Evolutionary conservation across 2,797 vertebrate species (phyloP), one percentile per base, ranked within the genome.

Genomic region (Sphenodon punctatus): DNA sequence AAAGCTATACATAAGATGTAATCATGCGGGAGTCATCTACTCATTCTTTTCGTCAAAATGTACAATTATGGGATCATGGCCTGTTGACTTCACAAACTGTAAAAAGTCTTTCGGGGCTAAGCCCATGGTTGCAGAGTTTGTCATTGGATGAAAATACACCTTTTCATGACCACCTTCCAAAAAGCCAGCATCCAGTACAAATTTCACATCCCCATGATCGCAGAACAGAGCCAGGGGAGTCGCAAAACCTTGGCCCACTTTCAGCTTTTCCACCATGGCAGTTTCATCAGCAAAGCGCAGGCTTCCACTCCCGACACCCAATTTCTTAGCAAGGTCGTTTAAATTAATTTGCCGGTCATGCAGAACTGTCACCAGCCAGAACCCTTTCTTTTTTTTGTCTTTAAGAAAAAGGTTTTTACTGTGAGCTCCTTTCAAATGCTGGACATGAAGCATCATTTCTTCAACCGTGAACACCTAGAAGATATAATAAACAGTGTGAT

Each of bases 351-450:
- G 96, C 60, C 96, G 95, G 87, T 99, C 92, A 32, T 99, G 97
- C 74, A 97, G 96, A 25, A 95, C 95, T 0, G 95, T 97, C 88
- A 99, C 97, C 86, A 99, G 92, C 97, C 97, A 99, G 71, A 98
- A 96, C 5, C 89, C 67, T 89, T 98, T 99, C 94, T 98, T 98
- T 96, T 97, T 99, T 91, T 99, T 99, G 95, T 99, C 98, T 71
- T 97, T 99, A 48, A 99, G 93, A 85, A 99, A 99, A 17, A 99
- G 96, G 89, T 99, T 99, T 93, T 99, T 99, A 12, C 97, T 97
- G 80, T 98, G 94, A 4, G 91, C 96, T 17, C 97, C 98, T 48
- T 92, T 95, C 78, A 98, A 75, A 11, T 97, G 96, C 78, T 97
- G 95, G 20, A 99, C 94, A 4, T 99, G 96, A 16, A 96, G 96